Base-by-base conservation (phyloP, 1,140 invertebrate species). In the Sipha flava region DNA sequence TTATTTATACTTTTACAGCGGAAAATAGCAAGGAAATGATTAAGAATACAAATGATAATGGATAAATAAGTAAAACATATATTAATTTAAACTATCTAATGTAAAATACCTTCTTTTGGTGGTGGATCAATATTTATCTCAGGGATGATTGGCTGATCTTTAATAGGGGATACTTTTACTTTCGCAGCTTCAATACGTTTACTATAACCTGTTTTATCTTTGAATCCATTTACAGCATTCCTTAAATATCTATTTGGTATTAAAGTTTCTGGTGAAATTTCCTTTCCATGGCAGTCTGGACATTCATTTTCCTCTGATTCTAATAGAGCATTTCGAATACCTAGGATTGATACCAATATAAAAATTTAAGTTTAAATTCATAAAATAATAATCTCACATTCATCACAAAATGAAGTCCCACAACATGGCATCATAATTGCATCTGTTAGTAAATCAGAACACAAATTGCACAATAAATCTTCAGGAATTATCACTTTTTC, bases 401-500 rank as follows among this genome's bases (percentile, higher is more conserved):
- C 96, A 88, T 98, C 97, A 87, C 97, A 99, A 87, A 97, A 98
- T 31, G 95, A 97, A 85, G 95, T 95, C 21, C 95, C 96, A 86
- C 97, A 99, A 84, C 97, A 99, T 1, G 95, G 95, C 85, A 97
- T 96, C 89, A 98, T 92, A 16, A 98, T 95, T 75, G 97, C 96
- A 88, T 99, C 97, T 0, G 92, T 92, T 73, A 98, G 88, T n/a
- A 98, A 86, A 86, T 98, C 95, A 72, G 94, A 91, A 86, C 97
- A 99, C 47, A 98, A 90, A 49, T 90, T 92, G 86, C 97, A 99
- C 49, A 95, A 86, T 34, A 98, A 86, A 85, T 98, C 96, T 81
- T 95, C 92, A 0, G 96, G 96, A 80, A 98, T 93, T 84, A 92
- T 90, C 10, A 92, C 90, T 83, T 92, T 91, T 59, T 87, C 85